phyloP scores from a whole-genome alignment of 2,113 vertebrate genomes.

The Martes martes region DNA sequence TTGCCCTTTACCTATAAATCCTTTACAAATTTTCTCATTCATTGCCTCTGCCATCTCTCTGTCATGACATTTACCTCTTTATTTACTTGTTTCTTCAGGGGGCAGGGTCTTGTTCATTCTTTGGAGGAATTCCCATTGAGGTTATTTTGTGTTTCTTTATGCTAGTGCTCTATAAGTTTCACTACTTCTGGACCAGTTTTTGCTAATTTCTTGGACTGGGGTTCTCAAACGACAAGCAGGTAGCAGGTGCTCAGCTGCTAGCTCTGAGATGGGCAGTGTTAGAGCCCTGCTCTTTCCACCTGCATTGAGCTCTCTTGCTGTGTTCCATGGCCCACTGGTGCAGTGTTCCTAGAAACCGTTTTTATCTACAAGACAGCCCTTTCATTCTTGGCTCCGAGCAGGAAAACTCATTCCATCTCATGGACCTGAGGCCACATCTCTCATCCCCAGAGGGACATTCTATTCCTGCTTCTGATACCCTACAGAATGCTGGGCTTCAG shows the following conservation, averaged over 20 bases:
- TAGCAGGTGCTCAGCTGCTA: neutral
- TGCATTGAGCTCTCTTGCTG: neutral
- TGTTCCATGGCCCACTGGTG: neutral
- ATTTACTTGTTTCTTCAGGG: neutral
- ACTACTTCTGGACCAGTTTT: neutral
- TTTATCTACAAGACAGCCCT: constrained; percentile 31
- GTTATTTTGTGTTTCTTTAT: neutral
- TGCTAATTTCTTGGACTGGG: neutral
- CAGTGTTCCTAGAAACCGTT: neutral
- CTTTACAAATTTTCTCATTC: neutral
- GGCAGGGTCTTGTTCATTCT: neutral
- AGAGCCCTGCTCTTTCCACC: neutral
- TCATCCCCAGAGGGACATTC: constrained; percentile 8
- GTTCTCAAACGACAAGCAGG: neutral
- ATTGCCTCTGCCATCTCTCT: neutral
- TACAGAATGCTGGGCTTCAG: neutral
- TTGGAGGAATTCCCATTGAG: neutral
- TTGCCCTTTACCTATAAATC: neutral
- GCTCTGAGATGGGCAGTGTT: neutral
- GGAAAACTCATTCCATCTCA: no score
- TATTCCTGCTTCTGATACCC: constrained; percentile 24
- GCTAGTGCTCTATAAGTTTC: neutral
- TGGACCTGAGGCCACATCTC: neutral
- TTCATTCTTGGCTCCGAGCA: neutral
- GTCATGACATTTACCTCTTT: neutral